phyloP scores from a whole-genome alignment of 2,888 invertebrate genomes.

The Gasteruption jaculator region DNA sequence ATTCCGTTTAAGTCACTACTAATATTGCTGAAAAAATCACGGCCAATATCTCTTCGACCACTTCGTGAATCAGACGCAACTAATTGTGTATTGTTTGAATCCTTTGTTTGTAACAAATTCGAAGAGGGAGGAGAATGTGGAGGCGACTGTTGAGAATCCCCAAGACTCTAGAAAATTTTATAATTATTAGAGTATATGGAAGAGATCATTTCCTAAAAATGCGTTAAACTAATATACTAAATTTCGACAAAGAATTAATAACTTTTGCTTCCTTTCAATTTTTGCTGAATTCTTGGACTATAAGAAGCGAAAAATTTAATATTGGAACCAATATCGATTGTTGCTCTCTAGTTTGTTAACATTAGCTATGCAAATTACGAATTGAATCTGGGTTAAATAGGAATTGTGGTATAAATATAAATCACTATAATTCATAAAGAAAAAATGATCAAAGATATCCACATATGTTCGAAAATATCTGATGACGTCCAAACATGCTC shows the following conservation, averaged over 20 bases:
- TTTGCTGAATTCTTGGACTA: too few relatives aligned
- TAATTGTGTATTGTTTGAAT: slow-evolving; percentile 59
- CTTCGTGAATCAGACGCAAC: slow-evolving; percentile 59
- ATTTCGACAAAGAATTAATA: neutral
- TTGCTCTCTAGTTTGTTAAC: too few relatives aligned
- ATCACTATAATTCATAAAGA: too few relatives aligned
- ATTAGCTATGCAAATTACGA: too few relatives aligned
- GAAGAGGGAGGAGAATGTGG: slow-evolving; percentile 39
- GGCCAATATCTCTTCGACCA: slow-evolving; percentile 57
- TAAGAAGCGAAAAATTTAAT: too few relatives aligned
- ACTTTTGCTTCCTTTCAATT: too few relatives aligned
- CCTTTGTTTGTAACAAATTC: slow-evolving; percentile 50
- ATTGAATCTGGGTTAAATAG: too few relatives aligned
- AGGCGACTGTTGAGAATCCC: slow-evolving; percentile 51
- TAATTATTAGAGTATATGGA: neutral
- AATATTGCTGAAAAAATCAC: slow-evolving; percentile 86
- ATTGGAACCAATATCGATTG: too few relatives aligned
- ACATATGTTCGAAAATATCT: too few relatives aligned
- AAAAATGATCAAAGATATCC: too few relatives aligned
- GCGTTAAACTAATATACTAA: neutral
- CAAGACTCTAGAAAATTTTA: slow-evolving; percentile 46
- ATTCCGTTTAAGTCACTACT: slow-evolving; percentile 90
- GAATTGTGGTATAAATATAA: too few relatives aligned
- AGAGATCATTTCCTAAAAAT: neutral
- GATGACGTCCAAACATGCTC: too few relatives aligned